Conservation (phyloP, 2,888 invertebrate species). For the Cordylochernes scorpioides region DNA sequence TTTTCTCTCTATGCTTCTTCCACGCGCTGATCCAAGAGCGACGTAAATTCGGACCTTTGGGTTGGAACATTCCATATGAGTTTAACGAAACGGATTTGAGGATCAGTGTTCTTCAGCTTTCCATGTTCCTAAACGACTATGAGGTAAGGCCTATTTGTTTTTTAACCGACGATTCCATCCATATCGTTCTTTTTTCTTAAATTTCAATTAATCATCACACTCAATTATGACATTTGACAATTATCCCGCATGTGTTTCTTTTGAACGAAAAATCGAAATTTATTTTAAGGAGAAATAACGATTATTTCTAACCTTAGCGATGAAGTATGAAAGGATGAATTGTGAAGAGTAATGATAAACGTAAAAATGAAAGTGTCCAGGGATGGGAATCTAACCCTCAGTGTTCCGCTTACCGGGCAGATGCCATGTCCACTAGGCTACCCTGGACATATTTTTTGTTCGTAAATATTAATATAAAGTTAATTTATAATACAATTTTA, state of each 20-base stretch:
- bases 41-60: conserved; percentile 26
- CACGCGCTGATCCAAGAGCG: conserved; percentile 27
- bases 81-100: conserved; percentile 27
- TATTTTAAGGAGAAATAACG: no score
- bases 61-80: conserved; percentile 28
- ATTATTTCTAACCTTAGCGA: no score
- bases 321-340: no score
- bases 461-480: no score
- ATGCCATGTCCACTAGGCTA: no score
- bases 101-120: conserved; percentile 25
- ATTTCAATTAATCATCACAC: not conserved
- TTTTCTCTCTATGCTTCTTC: conserved; percentile 27
- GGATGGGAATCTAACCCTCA: no score
- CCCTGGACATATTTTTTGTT: no score
- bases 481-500: no score
- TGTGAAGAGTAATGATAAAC: no score
- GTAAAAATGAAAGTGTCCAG: no score
- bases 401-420: no score
- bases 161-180: not conserved
- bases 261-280: no score
- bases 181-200: not conserved
- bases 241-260: not conserved
- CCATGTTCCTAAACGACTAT: conserved; percentile 26
- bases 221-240: not conserved
- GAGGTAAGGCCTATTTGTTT: conserved; percentile 19